Evolutionary conservation across 2,888 invertebrate genomes (phyloP).

Genomic region (Drosophila helvetica): DNA sequence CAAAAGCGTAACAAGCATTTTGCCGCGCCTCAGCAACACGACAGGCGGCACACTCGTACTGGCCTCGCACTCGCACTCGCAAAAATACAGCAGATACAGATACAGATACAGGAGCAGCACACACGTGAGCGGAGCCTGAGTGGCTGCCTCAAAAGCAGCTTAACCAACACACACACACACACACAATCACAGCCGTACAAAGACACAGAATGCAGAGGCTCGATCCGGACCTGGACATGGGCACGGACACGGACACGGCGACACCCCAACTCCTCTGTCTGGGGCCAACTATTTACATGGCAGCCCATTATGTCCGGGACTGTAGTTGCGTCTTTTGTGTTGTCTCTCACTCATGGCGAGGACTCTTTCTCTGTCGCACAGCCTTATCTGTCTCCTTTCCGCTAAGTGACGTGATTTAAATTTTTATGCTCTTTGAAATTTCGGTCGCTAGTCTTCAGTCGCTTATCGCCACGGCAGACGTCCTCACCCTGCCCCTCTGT

Average conservation of each 20-base stretch:
- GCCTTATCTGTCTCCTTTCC: not conserved
- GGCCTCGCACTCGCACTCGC: constrained; percentile 10
- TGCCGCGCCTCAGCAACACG: constrained; percentile 58
- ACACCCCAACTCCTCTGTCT: constrained; percentile 29
- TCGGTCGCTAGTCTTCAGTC: constrained; percentile 21
- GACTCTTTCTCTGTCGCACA: not conserved
- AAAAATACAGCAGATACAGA: constrained; percentile 21
- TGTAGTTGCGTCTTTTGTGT: constrained; percentile 52
- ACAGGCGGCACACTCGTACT: constrained; percentile 26
- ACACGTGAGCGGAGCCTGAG: constrained; percentile 53
- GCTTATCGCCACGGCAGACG: constrained; percentile 19
- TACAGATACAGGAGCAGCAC: constrained; percentile 6
- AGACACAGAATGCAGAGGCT: not conserved
- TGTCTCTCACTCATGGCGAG: constrained; percentile 1
- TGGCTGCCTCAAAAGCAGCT: constrained; percentile 69
- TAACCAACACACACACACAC: constrained; percentile 54
- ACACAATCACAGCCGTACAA: constrained; percentile 21
- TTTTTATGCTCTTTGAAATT: constrained; percentile 68
- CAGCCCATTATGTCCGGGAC: constrained; percentile 57
- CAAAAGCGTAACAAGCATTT: constrained; percentile 72
- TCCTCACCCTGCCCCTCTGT: not conserved
- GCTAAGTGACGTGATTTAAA: constrained; percentile 74
- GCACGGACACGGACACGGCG: constrained; percentile 3
- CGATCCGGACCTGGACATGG: constrained; percentile 10
- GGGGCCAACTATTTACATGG: constrained; percentile 68